phyloP scores from a whole-genome alignment of 2,113 vertebrate species.

The Xenus cinereus region DNA sequence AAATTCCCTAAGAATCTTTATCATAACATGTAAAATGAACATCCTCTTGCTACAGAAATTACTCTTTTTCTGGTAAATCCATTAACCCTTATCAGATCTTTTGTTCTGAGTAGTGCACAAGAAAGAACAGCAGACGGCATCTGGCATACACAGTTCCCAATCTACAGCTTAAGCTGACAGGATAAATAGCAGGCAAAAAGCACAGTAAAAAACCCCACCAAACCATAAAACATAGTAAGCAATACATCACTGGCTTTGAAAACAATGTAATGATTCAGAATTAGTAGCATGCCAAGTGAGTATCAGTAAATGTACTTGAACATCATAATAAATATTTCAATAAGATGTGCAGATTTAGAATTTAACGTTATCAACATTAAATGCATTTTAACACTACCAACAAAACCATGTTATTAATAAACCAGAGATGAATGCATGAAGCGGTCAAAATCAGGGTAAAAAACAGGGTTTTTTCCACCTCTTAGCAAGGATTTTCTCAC shows the following conservation, averaged over 20 bases:
- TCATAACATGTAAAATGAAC: neutral
- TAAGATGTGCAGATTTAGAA: neutral
- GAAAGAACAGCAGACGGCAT: neutral
- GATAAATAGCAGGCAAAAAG: neutral
- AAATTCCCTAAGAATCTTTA: neutral
- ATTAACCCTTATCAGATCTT: neutral
- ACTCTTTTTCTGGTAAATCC: neutral
- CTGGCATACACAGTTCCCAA: neutral
- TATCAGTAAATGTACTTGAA: neutral
- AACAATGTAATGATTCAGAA: neutral
- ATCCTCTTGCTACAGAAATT: neutral
- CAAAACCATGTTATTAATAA: neutral
- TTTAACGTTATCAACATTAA: neutral
- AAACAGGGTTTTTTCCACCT: neutral
- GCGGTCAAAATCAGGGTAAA: neutral
- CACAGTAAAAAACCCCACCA: neutral
- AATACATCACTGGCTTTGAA: neutral
- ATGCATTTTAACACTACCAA: neutral
- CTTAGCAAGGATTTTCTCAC: neutral
- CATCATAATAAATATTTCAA: neutral
- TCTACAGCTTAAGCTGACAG: neutral
- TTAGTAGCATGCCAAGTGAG: neutral
- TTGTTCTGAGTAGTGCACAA: neutral
- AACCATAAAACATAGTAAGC: neutral
- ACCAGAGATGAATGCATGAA: neutral